These are phyloP conservation scores for Schizopygopsis malacanthus DNA, from an alignment of 2,797 vertebrate genomes.

Conservation along the genomic window DNA sequence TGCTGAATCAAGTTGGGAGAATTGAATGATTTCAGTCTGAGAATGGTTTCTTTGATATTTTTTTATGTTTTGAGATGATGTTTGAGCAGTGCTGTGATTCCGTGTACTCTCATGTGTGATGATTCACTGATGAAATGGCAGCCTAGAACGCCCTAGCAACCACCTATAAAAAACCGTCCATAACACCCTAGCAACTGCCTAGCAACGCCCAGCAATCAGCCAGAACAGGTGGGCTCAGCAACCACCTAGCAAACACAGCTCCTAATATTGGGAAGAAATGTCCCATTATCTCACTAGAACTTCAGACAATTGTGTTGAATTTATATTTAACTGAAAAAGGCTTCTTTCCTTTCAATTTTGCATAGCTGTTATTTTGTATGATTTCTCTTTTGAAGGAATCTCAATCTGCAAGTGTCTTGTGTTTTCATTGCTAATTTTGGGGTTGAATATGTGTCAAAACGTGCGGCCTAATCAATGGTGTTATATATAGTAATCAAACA, in stretches of 20 bases:
- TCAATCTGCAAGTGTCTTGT: background rate
- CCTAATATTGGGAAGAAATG: background rate
- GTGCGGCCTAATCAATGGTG: background rate
- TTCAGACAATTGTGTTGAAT: background rate
- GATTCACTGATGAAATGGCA: slow-evolving; percentile 10
- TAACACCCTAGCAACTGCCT: no score
- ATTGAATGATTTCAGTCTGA: slow-evolving; percentile 29
- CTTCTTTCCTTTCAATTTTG: background rate
- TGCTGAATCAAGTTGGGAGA: slow-evolving; percentile 1
- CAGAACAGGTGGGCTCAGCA: background rate
- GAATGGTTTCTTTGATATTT: slow-evolving; percentile 45
- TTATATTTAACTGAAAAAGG: background rate
- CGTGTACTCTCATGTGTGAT: background rate
- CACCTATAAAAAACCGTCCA: no score
- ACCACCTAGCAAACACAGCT: background rate
- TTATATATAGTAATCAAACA: background rate
- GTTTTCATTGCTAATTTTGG: background rate
- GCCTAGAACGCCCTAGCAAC: no score
- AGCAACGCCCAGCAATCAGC: no score
- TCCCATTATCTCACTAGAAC: background rate
- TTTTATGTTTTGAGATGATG: slow-evolving; percentile 16
- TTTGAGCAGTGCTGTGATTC: slow-evolving; percentile 20
- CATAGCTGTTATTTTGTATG: background rate
- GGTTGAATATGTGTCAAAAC: background rate
- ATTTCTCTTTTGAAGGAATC: background rate